Evolutionary conservation across 1,140 invertebrate genomes (phyloP).

Genomic region (Wasmannia auropunctata): DNA sequence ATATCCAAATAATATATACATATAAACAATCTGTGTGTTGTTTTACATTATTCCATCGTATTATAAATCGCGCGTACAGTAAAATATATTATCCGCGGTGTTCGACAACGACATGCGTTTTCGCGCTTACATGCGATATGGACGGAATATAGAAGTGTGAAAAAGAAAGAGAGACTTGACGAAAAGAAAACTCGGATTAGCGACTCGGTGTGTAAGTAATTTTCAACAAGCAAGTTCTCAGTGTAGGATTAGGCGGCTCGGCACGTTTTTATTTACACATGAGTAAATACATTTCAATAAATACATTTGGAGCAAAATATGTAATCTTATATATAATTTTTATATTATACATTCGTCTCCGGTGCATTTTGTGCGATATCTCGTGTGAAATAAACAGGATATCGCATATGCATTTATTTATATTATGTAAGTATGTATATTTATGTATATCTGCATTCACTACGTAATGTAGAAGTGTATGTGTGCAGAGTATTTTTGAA

Average conservation of each 20-base stretch:
- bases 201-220: neutral
- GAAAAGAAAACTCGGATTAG: slow-evolving; percentile 30
- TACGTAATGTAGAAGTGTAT: slow-evolving; percentile 18
- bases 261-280: slow-evolving; percentile 66
- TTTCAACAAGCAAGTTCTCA: slow-evolving; percentile 3
- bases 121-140: neutral
- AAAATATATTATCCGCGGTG: neutral
- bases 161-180: neutral
- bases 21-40: neutral
- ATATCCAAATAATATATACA: neutral
- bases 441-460: neutral
- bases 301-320: slow-evolving; percentile 57
- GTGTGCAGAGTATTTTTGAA: slow-evolving; percentile 19
- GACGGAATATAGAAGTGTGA: neutral
- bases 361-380: neutral
- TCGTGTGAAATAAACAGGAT: neutral
- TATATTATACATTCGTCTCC: slow-evolving; percentile 28
- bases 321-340: too few relatives aligned
- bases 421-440: too few relatives aligned
- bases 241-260: slow-evolving; percentile 28
- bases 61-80: slow-evolving; percentile 4
- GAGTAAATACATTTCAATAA: slow-evolving; percentile 71
- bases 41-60: neutral
- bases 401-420: neutral
- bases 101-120: neutral